A percentile compares a stretch with the other conserved stretches of the same genome.
Conservation (phyloP, 2,888 invertebrate species). For the Tenthredo livida region DNA sequence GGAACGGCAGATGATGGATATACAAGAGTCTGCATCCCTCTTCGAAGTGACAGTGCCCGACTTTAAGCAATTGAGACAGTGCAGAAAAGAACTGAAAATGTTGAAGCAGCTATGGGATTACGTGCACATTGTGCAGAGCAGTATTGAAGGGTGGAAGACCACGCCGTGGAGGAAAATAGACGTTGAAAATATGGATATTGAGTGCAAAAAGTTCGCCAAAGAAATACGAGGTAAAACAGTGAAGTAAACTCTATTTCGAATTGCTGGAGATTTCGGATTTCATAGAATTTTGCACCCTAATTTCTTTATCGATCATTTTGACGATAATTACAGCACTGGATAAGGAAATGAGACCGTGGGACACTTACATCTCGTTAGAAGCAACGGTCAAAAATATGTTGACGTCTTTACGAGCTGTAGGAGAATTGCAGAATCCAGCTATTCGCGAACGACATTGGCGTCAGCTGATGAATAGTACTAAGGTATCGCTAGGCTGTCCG, state of each 20-base stretch:
- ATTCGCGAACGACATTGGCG: conserved; percentile 98
- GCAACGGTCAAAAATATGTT: conserved; percentile 97
- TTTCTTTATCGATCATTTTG: background rate
- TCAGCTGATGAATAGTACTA: conserved; percentile 97
- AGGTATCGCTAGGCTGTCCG: conserved; percentile 81
- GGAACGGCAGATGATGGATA: conserved; percentile 91
- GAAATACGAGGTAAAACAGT: conserved; percentile 84
- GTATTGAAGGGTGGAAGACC: conserved; percentile 98
- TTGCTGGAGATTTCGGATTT: background rate
- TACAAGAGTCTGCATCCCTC: conserved; percentile 93
- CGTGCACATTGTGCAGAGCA: conserved; percentile 91
- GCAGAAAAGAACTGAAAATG: conserved; percentile 93
- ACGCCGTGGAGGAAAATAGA: conserved; percentile 98
- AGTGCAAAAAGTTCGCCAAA: conserved; percentile 98
- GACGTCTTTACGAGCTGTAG: conserved; percentile 95
- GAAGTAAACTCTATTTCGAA: background rate
- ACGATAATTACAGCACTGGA: conserved; percentile 83
- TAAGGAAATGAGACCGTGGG: conserved; percentile 98
- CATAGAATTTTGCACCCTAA: background rate
- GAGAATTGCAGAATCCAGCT: conserved; percentile 97
- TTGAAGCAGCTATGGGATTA: conserved; percentile 98
- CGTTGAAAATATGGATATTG: conserved; percentile 99
- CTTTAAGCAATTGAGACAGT: conserved; percentile 94
- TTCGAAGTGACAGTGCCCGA: conserved; percentile 98
- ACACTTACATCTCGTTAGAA: conserved; percentile 93